Conservation (phyloP, 2,888 invertebrate species). For the Trilocha varians region DNA sequence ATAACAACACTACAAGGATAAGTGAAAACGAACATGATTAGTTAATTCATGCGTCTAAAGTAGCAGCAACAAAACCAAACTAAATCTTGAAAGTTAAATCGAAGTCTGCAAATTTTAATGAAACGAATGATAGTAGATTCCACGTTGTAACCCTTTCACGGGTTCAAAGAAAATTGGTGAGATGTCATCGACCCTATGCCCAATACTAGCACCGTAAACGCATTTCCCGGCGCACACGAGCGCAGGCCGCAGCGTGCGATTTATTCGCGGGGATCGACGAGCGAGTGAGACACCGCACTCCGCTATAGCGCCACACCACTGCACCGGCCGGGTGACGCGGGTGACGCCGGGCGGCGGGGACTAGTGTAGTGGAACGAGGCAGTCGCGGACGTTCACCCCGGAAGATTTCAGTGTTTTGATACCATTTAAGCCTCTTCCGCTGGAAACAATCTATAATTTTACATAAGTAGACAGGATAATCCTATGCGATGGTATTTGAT, state of each 20-base stretch:
- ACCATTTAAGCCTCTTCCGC: slow-evolving; percentile 59
- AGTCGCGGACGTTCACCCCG: slow-evolving; percentile 65
- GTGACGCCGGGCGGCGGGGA: slow-evolving; percentile 44
- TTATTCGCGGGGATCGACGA: slow-evolving; percentile 49
- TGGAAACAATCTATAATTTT: too few relatives aligned
- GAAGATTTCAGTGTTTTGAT: slow-evolving; percentile 73
- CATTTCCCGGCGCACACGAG: slow-evolving; percentile 60
- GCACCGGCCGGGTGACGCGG: slow-evolving; percentile 35
- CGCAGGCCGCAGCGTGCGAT: slow-evolving; percentile 46
- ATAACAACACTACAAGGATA: too few relatives aligned
- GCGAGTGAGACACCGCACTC: slow-evolving; percentile 27
- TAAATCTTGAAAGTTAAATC: too few relatives aligned
- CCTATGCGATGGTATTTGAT: too few relatives aligned
- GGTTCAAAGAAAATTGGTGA: slow-evolving; percentile 44
- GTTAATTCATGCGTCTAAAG: too few relatives aligned
- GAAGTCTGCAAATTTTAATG: too few relatives aligned
- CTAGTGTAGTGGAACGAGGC: slow-evolving; percentile 46
- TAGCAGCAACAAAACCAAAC: too few relatives aligned
- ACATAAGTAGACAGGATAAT: too few relatives aligned
- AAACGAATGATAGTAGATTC: too few relatives aligned
- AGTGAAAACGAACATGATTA: too few relatives aligned
- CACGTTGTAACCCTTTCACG: too few relatives aligned
- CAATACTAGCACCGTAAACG: slow-evolving; percentile 67
- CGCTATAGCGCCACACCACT: too few relatives aligned
- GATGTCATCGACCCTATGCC: slow-evolving; percentile 65